Evolutionary conservation across 2,797 vertebrate species (phyloP).

Genomic region (Syngnathus acus): DNA sequence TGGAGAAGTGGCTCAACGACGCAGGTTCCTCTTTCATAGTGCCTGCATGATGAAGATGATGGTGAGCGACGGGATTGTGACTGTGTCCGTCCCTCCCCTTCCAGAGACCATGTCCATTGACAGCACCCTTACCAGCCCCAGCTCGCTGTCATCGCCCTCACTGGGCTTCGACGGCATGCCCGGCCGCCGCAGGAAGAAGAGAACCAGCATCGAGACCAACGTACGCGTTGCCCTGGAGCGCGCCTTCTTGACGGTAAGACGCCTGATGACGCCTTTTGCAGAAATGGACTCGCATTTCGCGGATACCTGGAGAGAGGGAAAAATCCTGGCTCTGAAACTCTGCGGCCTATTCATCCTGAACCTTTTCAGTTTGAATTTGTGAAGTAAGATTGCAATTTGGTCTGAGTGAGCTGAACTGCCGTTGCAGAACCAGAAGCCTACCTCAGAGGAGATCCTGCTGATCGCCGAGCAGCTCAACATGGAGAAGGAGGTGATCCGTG

Average conservation of each 20-base stretch:
- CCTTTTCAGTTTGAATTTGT: not conserved
- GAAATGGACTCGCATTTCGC: too few species aligned
- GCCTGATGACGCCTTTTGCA: not conserved
- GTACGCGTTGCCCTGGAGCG: conserved; percentile 89
- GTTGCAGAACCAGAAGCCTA: conserved; percentile 92
- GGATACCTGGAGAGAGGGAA: not conserved
- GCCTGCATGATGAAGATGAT: not conserved
- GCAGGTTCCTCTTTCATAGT: conserved; percentile 66
- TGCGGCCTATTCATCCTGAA: not conserved
- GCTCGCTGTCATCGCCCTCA: conserved; percentile 79
- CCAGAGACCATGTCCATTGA: conserved; percentile 90
- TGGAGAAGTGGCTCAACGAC: conserved; percentile 92
- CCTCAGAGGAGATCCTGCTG: conserved; percentile 89
- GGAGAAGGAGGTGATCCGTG: conserved; percentile 94
- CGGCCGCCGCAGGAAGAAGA: conserved; percentile 86
- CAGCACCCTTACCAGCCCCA: conserved; percentile 83
- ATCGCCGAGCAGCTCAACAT: conserved; percentile 87
- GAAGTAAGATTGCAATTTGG: not conserved
- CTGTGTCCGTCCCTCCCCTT: not conserved
- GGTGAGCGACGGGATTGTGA: not conserved
- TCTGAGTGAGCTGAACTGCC: not conserved
- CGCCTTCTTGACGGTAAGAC: conserved; percentile 82
- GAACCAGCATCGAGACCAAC: conserved; percentile 93
- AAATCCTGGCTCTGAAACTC: not conserved
- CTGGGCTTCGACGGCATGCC: conserved; percentile 83